These are phyloP conservation scores for Daboia siamensis DNA, from an alignment of 2,113 vertebrate genomes.

Conservation along the genomic window DNA sequence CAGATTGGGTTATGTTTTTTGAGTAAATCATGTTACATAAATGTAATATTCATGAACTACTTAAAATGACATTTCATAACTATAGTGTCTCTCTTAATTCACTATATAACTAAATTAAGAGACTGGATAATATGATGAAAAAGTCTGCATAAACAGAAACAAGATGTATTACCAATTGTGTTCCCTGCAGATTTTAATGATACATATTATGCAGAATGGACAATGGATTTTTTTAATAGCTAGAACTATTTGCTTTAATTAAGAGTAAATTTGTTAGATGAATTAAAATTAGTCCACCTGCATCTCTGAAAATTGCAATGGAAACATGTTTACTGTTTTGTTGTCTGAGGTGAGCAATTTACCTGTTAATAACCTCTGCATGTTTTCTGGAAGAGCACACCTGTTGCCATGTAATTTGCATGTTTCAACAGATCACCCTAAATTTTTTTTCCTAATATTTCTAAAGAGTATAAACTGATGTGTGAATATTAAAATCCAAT, in stretches of 20 bases:
- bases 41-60: conserved; percentile 32
- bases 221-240: conserved; percentile 18
- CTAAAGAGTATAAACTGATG: conserved; percentile 38
- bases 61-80: conserved; percentile 12
- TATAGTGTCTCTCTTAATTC: conserved; percentile 24
- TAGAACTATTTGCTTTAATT: conserved; percentile 52
- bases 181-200: conserved; percentile 46
- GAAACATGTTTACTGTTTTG: conserved; percentile 33
- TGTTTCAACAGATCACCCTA: conserved; percentile 17
- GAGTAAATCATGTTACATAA: conserved; percentile 33
- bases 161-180: conserved; percentile 34
- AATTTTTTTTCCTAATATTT: conserved; percentile 14
- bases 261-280: conserved; percentile 37
- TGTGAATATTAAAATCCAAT: conserved; percentile 38
- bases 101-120: background rate
- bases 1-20: conserved; percentile 42
- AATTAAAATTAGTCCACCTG: conserved; percentile 30
- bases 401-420: conserved; percentile 27
- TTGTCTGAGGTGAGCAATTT: background rate
- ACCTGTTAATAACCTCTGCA: conserved; percentile 24
- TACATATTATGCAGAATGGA: conserved; percentile 32
- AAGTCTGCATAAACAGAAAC: conserved; percentile 15
- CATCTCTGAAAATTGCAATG: conserved; percentile 34
- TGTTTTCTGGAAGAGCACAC: conserved; percentile 27
- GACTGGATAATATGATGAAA: conserved; percentile 36